Conservation (phyloP, 92 coral and sea anemone genomes). For the Siderastrea radians region DNA sequence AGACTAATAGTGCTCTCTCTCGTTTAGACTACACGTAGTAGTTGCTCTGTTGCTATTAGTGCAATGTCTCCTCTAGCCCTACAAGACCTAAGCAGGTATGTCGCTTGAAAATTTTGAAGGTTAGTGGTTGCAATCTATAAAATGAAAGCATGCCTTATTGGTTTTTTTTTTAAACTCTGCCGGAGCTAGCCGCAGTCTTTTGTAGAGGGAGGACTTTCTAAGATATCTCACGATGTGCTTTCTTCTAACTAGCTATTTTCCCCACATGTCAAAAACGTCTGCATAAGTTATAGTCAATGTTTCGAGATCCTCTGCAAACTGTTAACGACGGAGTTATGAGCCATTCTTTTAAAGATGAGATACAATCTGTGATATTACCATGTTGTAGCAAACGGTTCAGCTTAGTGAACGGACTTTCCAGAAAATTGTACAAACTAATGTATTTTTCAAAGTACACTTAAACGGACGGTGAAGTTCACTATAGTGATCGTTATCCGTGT, state of each 20-base stretch:
- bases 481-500: background rate
- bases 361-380: background rate
- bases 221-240: too few relatives aligned
- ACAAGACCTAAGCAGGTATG: background rate
- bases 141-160: background rate
- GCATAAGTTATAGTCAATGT: too few relatives aligned
- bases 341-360: background rate
- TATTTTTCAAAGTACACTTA: too few relatives aligned
- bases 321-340: background rate
- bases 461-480: background rate
- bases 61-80: background rate
- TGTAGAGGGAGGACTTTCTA: background rate
- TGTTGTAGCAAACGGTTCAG: background rate
- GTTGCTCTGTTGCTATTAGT: too few relatives aligned
- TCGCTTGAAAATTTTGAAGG: background rate
- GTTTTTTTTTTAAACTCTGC: background rate
- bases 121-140: background rate
- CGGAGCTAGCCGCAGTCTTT: background rate
- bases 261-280: too few relatives aligned
- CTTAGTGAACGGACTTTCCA: background rate
- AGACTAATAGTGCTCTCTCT: background rate
- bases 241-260: too few relatives aligned
- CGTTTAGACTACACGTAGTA: constrained; percentile 1
- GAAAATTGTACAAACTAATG: background rate
- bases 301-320: background rate